Base-by-base conservation (phyloP, 2,113 vertebrate species). In the Dicentrarchus labrax region DNA sequence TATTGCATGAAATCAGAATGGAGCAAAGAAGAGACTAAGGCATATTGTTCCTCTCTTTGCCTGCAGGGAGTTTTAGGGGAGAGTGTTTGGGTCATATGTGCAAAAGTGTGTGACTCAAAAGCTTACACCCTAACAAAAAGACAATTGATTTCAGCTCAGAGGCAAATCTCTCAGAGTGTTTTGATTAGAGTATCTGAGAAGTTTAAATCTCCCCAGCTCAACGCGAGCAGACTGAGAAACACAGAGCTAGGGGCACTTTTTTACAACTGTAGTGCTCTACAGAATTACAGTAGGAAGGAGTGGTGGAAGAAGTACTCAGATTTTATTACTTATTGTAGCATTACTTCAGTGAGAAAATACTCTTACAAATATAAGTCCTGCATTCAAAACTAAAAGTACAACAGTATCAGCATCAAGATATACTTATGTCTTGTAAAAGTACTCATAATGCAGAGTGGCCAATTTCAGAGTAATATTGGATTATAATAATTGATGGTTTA, bases 61-160 rank as follows among this genome's bases (percentile, higher is more conserved):
- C 59, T 69, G 66, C 12, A 65, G 76, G 66, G 78, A 67, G 64
- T 70, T 88, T 82, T 38, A 54, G 66, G 56, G 47, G 38, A 53
- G 30, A 74, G 61, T 59, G 78, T 84, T 89, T 72, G 74, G 80
- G 88, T 86, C 82, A 88, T 75, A 74, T 59, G 64, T 84, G 64
- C 30, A 56, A 64, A 76, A 82, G 76, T 83, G 68, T 83, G 81
- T 51, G 57, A 86, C 77, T 91, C 79, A 88, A 90, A 86, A 86
- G 91, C 84, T 86, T 85, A 83, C 60, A 59, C 75, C 38, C 71
- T 59, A 66, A 82, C 83, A 86, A 82, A 92, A 80, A 86, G 69
- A 81, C 66, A 90, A 87, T 86, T 90, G 78, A 91, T 92, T 91
- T 90, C 72, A 82, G 89, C 90, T 87, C 81, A 73, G 67, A 81